Evolutionary conservation across 2,113 vertebrate genomes (phyloP).

Genomic region (Gorsachius goisagi): DNA sequence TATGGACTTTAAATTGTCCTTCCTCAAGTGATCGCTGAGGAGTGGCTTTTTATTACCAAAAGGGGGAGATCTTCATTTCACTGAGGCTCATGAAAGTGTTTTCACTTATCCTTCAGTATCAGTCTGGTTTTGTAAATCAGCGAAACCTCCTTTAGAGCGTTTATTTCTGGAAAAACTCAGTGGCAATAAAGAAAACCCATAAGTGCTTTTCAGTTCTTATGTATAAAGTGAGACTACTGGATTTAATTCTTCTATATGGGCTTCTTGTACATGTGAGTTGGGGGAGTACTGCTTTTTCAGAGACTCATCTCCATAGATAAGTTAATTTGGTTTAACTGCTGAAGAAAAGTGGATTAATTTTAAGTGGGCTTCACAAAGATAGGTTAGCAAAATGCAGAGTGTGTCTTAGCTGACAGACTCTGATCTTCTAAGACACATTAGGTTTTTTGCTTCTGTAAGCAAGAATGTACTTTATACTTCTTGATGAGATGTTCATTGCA

Average conservation of each 20-base stretch:
- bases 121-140: not conserved
- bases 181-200: not conserved
- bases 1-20: not conserved
- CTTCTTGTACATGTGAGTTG: not conserved
- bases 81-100: not conserved
- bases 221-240: not conserved
- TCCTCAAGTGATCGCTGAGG: not conserved
- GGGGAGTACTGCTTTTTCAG: not conserved
- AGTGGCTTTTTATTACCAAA: not conserved
- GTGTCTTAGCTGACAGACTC: not conserved
- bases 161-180: not conserved
- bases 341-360: not conserved
- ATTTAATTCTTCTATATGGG: not conserved
- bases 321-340: not conserved
- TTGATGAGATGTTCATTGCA: not conserved
- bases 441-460: not conserved
- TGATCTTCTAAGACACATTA: not conserved
- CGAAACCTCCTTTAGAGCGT: not conserved
- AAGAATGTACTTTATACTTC: not conserved
- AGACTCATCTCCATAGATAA: not conserved
- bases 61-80: not conserved
- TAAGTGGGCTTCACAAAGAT: not conserved
- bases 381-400: not conserved
- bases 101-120: not conserved
- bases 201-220: not conserved